Conservation (phyloP, 2,113 vertebrate species). For the Myodes glareolus region DNA sequence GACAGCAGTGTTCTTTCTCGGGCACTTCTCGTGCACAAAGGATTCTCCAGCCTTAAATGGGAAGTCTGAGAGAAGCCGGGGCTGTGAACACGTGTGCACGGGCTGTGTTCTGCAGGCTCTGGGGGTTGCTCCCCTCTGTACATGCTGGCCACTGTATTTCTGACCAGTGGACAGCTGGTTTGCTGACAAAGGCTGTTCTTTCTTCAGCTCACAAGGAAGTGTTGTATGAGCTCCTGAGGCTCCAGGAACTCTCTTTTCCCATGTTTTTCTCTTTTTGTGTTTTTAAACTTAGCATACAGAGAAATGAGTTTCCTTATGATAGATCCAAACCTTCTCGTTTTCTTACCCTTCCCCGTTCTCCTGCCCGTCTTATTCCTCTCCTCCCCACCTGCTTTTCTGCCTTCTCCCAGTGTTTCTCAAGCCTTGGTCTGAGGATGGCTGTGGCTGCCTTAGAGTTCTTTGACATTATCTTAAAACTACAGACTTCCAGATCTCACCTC, state of each 20-base stretch:
- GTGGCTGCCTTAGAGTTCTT: background rate
- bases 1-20: constrained; percentile 55
- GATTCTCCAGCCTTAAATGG: constrained; percentile 10
- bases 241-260: background rate
- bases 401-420: background rate
- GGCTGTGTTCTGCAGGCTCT: background rate
- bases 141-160: background rate
- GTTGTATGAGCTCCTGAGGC: background rate
- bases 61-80: constrained; percentile 50
- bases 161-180: constrained; percentile 5
- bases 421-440: background rate
- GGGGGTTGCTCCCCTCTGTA: background rate
- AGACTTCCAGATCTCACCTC: constrained; percentile 15
- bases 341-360: background rate
- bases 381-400: background rate
- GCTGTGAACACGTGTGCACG: background rate
- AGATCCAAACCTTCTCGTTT: background rate
- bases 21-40: constrained; percentile 53
- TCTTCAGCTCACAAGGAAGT: too few relatives aligned
- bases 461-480: background rate
- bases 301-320: background rate
- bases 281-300: background rate
- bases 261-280: background rate
- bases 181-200: background rate
- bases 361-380: background rate